Evolutionary conservation across 2,113 vertebrate genomes (phyloP).

Genomic region (Pyrgilauda ruficollis): DNA sequence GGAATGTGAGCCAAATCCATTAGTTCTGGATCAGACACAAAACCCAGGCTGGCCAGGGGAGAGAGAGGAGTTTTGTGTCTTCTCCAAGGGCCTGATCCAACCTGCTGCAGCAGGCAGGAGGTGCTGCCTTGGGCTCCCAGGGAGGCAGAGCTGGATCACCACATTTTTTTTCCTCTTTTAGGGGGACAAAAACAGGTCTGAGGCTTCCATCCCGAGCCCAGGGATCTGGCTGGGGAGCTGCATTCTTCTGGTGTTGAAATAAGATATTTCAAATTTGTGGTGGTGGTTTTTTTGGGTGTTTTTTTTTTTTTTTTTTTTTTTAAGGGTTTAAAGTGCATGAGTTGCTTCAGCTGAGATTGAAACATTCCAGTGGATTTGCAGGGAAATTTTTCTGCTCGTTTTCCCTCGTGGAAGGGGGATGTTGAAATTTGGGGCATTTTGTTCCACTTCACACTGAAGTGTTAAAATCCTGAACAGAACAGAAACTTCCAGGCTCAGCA

Average conservation of each 20-base stretch:
- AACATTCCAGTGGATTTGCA: slow-evolving; percentile 1
- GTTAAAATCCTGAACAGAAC: background rate
- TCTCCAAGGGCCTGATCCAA: background rate
- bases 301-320: background rate
- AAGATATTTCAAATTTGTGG: background rate
- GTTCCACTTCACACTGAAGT: slow-evolving; percentile 39
- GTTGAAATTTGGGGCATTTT: slow-evolving; percentile 35
- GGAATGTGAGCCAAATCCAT: slow-evolving; percentile 37
- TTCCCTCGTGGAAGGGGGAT: background rate
- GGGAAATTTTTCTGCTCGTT: background rate
- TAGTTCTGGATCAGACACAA: background rate
- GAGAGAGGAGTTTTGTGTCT: background rate
- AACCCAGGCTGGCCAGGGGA: background rate
- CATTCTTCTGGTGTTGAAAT: slow-evolving; percentile 55
- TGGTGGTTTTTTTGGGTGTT: background rate
- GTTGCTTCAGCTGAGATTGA: slow-evolving; percentile 36
- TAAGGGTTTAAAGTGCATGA: slow-evolving; percentile 36
- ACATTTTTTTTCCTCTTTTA: background rate
- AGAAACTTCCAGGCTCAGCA: slow-evolving; percentile 3
- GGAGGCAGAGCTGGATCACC: background rate
- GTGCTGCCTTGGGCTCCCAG: fast-evolving
- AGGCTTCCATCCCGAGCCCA: background rate
- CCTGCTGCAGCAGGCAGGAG: background rate
- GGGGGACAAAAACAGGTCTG: background rate
- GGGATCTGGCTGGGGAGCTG: slow-evolving; percentile 18